phyloP scores from a whole-genome alignment of 2,888 invertebrate species.

The Acanthopleura granulata region DNA sequence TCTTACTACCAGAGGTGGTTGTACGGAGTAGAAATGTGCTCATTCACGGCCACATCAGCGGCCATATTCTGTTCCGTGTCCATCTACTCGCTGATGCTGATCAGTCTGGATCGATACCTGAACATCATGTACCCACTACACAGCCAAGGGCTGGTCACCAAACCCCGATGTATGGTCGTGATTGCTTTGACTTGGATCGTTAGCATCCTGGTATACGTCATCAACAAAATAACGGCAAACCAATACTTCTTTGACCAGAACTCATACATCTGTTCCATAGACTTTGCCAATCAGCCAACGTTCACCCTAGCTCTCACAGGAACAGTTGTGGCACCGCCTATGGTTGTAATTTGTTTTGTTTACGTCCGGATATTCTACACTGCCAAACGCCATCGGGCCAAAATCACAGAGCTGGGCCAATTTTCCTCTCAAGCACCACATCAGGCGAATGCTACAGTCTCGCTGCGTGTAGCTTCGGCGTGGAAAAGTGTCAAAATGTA shows the following conservation, averaged over 20 bases:
- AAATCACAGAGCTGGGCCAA: neutral
- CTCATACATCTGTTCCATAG: neutral
- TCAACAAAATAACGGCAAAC: neutral
- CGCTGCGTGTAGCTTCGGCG: neutral
- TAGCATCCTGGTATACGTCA: neutral
- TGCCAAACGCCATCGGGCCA: neutral
- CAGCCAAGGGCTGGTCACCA: neutral
- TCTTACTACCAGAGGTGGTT: neutral
- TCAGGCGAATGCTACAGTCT: neutral
- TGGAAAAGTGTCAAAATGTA: neutral
- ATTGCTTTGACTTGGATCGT: neutral
- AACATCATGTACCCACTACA: neutral
- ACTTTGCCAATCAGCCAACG: neutral
- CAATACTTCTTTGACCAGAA: neutral
- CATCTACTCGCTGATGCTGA: neutral
- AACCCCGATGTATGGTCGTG: neutral
- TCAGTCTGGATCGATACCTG: slow-evolving; percentile 6
- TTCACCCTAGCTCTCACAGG: neutral
- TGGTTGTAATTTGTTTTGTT: neutral
- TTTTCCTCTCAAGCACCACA: neutral
- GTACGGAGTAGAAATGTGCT: neutral
- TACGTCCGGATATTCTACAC: neutral
- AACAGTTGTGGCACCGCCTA: neutral
- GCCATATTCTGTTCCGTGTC: neutral
- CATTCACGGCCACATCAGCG: neutral